These are phyloP conservation scores for Xestoiulus laeticollis DNA, from an alignment of 2,888 invertebrate species.

Conservation along the genomic window DNA sequence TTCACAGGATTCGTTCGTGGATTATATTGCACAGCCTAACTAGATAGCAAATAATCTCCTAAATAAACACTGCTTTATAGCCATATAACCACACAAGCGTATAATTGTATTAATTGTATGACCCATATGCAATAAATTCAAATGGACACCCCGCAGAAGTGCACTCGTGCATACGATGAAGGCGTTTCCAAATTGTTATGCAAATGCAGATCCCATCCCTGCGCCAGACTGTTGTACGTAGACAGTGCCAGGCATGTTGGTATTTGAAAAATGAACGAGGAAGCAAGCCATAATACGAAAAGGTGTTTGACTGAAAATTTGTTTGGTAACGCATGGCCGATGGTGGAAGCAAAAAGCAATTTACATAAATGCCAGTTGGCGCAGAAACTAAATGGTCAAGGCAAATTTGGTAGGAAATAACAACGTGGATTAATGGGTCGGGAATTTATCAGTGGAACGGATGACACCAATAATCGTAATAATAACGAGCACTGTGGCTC, in stretches of 20 bases:
- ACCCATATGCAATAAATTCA: not conserved
- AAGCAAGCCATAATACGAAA: constrained; percentile 9
- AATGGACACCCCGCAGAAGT: not conserved
- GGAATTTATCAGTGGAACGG: constrained; percentile 9
- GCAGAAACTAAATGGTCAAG: constrained; percentile 9
- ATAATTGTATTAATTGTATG: constrained; percentile 9
- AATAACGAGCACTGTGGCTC: not conserved
- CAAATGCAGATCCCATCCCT: not conserved
- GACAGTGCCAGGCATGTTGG: not conserved
- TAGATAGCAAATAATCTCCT: not conserved
- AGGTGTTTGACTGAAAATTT: constrained; percentile 1
- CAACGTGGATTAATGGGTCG: not conserved
- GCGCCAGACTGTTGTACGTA: not conserved
- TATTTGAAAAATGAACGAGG: constrained; percentile 9
- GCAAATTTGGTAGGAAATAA: not conserved
- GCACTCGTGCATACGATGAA: not conserved
- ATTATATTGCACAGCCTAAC: not conserved
- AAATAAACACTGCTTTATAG: not conserved
- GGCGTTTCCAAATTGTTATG: not conserved
- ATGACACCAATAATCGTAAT: constrained; percentile 9
- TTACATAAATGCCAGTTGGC: constrained; percentile 9
- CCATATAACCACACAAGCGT: not conserved
- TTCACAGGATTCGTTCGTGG: too few species aligned
- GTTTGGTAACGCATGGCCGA: constrained; percentile 9
- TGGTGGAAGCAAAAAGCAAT: constrained; percentile 9